Evolutionary conservation across 2,888 invertebrate species (phyloP).

Genomic region (Heliconius ethilla): DNA sequence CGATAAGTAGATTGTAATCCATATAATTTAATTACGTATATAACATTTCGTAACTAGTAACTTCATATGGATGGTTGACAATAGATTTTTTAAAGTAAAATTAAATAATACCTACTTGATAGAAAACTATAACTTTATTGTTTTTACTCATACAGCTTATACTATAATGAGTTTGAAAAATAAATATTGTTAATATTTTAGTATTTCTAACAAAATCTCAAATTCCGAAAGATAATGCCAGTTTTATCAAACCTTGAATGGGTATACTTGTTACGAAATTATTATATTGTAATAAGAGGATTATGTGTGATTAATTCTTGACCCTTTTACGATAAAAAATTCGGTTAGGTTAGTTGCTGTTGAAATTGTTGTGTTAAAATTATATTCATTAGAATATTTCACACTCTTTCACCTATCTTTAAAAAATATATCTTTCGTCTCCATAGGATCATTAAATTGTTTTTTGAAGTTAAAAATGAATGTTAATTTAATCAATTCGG

Average conservation of each 20-base stretch:
- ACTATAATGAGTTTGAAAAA: not conserved
- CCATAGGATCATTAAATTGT: not conserved
- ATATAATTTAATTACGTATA: too few relatives aligned
- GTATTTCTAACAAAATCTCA: not conserved
- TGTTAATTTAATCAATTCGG: not conserved
- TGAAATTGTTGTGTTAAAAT: not conserved
- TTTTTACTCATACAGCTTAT: not conserved
- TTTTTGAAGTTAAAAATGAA: not conserved
- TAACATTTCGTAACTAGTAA: too few relatives aligned
- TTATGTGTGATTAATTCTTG: conserved; percentile 28
- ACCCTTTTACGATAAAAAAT: conserved; percentile 35
- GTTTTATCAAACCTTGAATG: conserved; percentile 37
- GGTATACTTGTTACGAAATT: conserved; percentile 26
- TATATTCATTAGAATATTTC: not conserved
- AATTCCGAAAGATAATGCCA: not conserved
- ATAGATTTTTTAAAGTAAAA: not conserved
- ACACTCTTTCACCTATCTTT: not conserved
- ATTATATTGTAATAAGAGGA: conserved; percentile 20
- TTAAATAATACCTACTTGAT: not conserved
- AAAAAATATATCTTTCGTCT: not conserved
- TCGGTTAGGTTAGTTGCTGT: not conserved
- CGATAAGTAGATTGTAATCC: too few relatives aligned
- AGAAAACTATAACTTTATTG: not conserved
- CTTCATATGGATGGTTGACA: not conserved
- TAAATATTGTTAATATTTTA: not conserved